Evolutionary conservation across 1,140 invertebrate genomes (phyloP).

Genomic region (Bilobella aurantiaca): DNA sequence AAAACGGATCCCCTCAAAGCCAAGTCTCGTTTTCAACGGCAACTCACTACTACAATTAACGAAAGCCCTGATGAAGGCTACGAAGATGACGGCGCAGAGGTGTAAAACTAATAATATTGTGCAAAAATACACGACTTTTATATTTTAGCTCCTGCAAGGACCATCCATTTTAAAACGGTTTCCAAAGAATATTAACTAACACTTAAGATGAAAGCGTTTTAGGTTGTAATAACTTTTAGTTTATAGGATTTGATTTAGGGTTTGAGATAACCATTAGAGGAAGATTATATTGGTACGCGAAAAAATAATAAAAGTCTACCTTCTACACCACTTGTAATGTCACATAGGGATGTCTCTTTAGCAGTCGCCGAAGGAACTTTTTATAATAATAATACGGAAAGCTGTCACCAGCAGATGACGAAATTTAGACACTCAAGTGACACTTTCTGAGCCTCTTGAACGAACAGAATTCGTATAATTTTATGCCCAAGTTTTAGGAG

Average conservation of each 20-base stretch:
- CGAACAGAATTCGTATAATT: neutral
- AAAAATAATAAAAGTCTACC: neutral
- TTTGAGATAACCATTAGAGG: too few relatives aligned
- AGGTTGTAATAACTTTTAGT: too few relatives aligned
- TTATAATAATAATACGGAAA: neutral
- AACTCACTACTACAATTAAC: constrained; percentile 31
- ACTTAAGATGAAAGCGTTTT: too few relatives aligned
- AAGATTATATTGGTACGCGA: neutral
- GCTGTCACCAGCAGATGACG: neutral
- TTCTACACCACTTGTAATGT: too few relatives aligned
- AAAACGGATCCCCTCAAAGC: constrained; percentile 11
- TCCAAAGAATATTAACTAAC: too few relatives aligned
- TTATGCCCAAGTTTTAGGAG: too few relatives aligned
- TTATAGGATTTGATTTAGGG: too few relatives aligned
- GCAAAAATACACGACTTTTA: constrained; percentile 29
- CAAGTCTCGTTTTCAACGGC: constrained; percentile 25
- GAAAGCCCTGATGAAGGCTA: constrained; percentile 80
- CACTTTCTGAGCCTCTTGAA: neutral
- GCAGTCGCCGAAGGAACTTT: neutral
- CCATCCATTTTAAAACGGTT: too few relatives aligned
- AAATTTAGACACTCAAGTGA: neutral
- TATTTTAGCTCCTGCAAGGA: neutral
- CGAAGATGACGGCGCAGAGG: constrained; percentile 53
- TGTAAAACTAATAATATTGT: constrained; percentile 57
- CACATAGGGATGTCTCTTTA: neutral